These are phyloP conservation scores for Tokudaia tokunoshimensis DNA, from an alignment of 2,797 vertebrate genomes.

Conservation along the genomic window DNA sequence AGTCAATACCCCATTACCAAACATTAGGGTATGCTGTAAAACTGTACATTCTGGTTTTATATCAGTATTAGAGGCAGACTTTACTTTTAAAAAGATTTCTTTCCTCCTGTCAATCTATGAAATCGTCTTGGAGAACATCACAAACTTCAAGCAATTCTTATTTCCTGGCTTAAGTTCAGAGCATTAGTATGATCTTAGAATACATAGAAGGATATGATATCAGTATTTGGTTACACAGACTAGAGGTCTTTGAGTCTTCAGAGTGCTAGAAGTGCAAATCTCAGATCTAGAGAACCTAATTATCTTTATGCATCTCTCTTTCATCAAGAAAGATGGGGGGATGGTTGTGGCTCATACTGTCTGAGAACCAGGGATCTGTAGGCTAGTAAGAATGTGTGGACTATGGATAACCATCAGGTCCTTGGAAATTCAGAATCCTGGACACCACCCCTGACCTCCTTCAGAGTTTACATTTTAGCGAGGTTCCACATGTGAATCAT, in stretches of 20 bases:
- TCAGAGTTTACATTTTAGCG: neutral
- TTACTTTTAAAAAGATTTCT: neutral
- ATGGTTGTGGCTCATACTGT: neutral
- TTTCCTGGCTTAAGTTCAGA: neutral
- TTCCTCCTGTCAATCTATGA: neutral
- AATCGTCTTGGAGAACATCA: neutral
- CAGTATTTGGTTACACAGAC: neutral
- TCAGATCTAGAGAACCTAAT: neutral
- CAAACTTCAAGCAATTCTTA: neutral
- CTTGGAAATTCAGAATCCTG: neutral
- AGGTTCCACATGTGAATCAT: neutral
- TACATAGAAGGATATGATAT: neutral
- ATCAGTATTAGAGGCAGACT: slow-evolving; percentile 39
- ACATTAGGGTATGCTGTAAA: slow-evolving; percentile 42
- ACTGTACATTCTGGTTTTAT: neutral
- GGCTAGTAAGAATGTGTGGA: neutral
- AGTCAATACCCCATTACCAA: slow-evolving; percentile 15
- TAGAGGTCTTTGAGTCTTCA: neutral
- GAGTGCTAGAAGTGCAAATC: neutral
- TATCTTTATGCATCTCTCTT: neutral
- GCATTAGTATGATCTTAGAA: slow-evolving; percentile 30
- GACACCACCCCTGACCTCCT: neutral
- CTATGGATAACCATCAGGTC: neutral
- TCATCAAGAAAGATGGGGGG: neutral
- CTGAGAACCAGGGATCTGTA: neutral